Percentiles rank a stretch among this genome's conserved stretches.
Conservation (phyloP, 2,888 invertebrate genomes). For the Cremastobaeus sp. region DNA sequence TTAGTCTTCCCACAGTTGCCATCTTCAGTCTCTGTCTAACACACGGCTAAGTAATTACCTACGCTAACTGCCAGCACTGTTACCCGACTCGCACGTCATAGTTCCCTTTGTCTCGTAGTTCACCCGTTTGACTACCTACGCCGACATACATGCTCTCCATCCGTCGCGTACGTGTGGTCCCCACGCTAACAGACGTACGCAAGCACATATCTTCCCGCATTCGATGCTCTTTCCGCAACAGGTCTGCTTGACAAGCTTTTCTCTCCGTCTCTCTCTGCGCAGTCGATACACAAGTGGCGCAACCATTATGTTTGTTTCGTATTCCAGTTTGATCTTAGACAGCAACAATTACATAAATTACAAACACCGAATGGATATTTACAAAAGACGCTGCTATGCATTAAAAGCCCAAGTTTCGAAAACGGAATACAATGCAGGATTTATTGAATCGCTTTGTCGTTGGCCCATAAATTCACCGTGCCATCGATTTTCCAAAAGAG, state of each 20-base stretch:
- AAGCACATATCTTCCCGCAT: conserved; percentile 50
- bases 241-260: conserved; percentile 56
- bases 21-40: conserved; percentile 64
- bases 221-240: conserved; percentile 58
- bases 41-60: conserved; percentile 67
- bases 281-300: conserved; percentile 49
- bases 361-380: conserved; percentile 43
- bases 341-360: conserved; percentile 56
- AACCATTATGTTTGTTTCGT: conserved; percentile 44
- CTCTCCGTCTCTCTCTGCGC: conserved; percentile 39
- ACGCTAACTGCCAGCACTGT: conserved; percentile 69
- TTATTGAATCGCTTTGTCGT: conserved; percentile 55
- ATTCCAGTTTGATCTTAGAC: conserved; percentile 38
- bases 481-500: conserved; percentile 49
- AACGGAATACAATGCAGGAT: conserved; percentile 44
- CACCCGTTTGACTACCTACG: conserved; percentile 56
- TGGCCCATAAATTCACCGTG: conserved; percentile 45
- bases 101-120: conserved; percentile 61
- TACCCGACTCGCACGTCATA: conserved; percentile 63
- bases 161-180: conserved; percentile 33
- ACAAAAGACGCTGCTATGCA: conserved; percentile 36
- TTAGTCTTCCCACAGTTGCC: conserved; percentile 63
- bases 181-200: conserved; percentile 27
- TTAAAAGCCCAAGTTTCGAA: conserved; percentile 31
- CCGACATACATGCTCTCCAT: conserved; percentile 39